Evolutionary conservation across 2,113 vertebrate species (phyloP), one percentile per base, ranked within the genome.

Genomic region (Xenopus borealis): DNA sequence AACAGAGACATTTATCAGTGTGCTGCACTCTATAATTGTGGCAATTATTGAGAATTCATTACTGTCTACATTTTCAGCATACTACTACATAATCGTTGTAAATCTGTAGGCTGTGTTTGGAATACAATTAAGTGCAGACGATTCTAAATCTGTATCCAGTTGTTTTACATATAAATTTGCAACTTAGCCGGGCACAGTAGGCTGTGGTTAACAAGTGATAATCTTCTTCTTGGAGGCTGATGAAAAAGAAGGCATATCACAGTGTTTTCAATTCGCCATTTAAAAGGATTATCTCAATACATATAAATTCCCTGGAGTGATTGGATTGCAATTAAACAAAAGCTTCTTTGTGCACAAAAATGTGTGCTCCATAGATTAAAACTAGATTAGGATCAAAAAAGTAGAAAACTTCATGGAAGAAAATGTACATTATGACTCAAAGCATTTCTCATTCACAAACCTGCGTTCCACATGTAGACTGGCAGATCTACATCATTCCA

Each of bases 311-410:
- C 73, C 73, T 57, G 46, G 46, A 45, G 73, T 18, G 73, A 69
- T 63, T 58, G 69, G 73, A 76, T 76, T 76, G 73, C 73, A 76
- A 76, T 76, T 69, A 76, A 62, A 76, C 73, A 69, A 76, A 76
- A 69, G 66, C 59, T 69, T 69, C 52, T 68, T 76, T 76, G 73
- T 69, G 73, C 47, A 52, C 57, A 62, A 69, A 76, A 76, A 76
- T 76, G 73, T 76, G 73, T 69, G 67, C 62, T 69, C 59, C 59
- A 59, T 63, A 76, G 73, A 76, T 76, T 76, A 76, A 69, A 76
- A 76, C 73, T 63, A 63, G 58, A 76, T 45, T 59, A 63, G 73
- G 66, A 66, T 76, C 66, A 63, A 46, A 62, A 19, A 30, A 52
- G 44, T 76, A 76, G 69, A 69, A 9, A 55, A 50, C 12, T 40